phyloP scores from a whole-genome alignment of 2,113 vertebrate genomes.

The Heterotis niloticus region DNA sequence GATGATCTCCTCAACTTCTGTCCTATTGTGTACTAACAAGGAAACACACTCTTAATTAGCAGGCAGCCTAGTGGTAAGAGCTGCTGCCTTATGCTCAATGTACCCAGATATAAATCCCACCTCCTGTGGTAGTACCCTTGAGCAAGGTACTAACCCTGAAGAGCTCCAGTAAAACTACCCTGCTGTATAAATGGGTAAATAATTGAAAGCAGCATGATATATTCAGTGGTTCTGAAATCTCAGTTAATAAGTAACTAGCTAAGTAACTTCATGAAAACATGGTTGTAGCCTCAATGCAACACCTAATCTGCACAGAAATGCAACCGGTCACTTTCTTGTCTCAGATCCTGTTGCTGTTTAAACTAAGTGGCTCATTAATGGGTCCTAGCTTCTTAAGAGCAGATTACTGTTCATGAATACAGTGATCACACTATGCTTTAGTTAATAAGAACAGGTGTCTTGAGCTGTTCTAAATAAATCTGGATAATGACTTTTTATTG shows the following conservation, averaged over 20 bases:
- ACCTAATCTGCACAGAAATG: not conserved
- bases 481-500: not conserved
- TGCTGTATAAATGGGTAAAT: too few species aligned
- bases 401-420: not conserved
- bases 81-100: too few species aligned
- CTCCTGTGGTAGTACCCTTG: too few species aligned
- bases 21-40: not conserved
- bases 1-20: not conserved
- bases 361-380: conserved; percentile 1
- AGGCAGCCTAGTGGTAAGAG: too few species aligned
- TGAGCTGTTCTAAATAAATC: not conserved
- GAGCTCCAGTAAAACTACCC: too few species aligned
- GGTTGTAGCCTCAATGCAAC: not conserved
- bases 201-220: too few species aligned
- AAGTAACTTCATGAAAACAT: too few species aligned
- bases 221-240: too few species aligned
- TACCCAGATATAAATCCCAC: too few species aligned
- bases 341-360: not conserved
- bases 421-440: not conserved
- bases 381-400: not conserved
- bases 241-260: too few species aligned
- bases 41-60: not conserved
- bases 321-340: not conserved
- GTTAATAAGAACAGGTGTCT: not conserved
- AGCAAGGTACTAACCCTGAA: too few species aligned